A percentile compares a stretch with the other conserved stretches of the same genome.
These are phyloP conservation scores for Microcebus lehilahytsara DNA, from an alignment of 2,113 vertebrate genomes.

Conservation along the genomic window DNA sequence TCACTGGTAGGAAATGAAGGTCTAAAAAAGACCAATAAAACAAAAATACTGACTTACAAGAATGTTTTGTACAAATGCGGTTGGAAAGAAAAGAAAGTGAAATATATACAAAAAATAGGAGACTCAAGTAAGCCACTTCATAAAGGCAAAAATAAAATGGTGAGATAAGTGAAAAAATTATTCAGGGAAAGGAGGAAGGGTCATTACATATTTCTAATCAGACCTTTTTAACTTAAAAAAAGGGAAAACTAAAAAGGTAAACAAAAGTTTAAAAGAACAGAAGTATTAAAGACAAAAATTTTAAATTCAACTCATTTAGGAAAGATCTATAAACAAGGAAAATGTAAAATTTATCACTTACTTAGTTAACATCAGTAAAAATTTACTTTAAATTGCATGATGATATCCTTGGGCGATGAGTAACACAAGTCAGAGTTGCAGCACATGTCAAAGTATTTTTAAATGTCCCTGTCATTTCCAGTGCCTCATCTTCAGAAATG, in stretches of 20 bases:
- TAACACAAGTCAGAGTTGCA: background rate
- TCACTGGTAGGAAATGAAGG: background rate
- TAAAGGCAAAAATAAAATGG: conserved; percentile 24
- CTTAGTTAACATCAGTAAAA: background rate
- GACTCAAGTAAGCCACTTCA: background rate
- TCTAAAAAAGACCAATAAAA: background rate
- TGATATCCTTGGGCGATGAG: background rate
- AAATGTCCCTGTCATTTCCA: background rate
- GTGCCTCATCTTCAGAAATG: background rate
- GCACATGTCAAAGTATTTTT: background rate
- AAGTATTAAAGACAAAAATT: background rate
- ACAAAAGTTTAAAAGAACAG: background rate
- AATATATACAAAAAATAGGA: background rate
- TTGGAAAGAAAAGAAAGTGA: background rate
- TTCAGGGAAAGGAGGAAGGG: background rate
- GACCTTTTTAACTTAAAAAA: background rate
- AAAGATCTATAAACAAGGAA: background rate
- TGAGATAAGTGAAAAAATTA: conserved; percentile 4
- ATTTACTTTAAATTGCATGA: background rate
- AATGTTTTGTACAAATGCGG: background rate
- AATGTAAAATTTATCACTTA: background rate
- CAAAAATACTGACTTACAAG: background rate
- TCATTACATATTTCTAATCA: background rate
- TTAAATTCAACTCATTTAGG: background rate
- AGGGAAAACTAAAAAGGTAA: background rate